Evolutionary conservation across 2,888 invertebrate genomes (phyloP).

Genomic region (Orthonevra nobilis): DNA sequence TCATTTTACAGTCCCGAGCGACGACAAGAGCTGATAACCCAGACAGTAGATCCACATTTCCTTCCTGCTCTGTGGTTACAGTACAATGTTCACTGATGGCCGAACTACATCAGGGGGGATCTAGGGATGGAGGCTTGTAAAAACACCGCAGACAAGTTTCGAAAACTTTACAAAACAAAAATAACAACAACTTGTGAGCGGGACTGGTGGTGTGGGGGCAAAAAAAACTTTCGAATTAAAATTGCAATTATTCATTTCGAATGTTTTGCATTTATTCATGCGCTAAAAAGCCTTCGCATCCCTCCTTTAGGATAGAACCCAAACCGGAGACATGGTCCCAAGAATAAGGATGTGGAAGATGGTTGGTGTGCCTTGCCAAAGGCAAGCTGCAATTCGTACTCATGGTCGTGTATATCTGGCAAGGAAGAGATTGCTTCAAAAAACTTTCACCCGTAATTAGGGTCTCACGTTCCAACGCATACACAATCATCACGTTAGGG

Average conservation of each 20-base stretch:
- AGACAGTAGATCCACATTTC: background rate
- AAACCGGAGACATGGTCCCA: background rate
- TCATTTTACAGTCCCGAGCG: constrained; percentile 9
- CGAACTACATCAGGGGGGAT: background rate
- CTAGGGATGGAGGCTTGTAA: no score
- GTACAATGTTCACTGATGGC: constrained; percentile 1
- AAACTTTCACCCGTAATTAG: constrained; percentile 51
- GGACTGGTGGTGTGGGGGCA: background rate
- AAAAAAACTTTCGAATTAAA: constrained; percentile 56
- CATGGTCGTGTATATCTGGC: constrained; percentile 16
- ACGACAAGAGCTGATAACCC: constrained; percentile 1
- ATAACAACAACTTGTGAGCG: constrained; percentile 7
- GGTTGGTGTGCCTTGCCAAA: background rate
- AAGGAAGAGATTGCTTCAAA: constrained; percentile 38
- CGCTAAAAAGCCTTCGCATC: constrained; percentile 47
- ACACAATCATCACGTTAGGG: constrained; percentile 10
- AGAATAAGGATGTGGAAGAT: no score
- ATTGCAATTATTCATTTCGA: constrained; percentile 64
- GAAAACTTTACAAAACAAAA: constrained; percentile 15
- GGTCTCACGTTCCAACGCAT: constrained; percentile 41
- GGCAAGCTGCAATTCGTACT: constrained; percentile 9
- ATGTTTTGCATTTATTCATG: constrained; percentile 64
- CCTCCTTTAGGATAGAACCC: background rate
- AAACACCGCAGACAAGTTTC: constrained; percentile 22
- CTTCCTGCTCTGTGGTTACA: background rate